A percentile compares a stretch with the other conserved stretches of the same genome.
phyloP scores from a whole-genome alignment of 1,140 invertebrate genomes.

The Octopus sinensis region DNA sequence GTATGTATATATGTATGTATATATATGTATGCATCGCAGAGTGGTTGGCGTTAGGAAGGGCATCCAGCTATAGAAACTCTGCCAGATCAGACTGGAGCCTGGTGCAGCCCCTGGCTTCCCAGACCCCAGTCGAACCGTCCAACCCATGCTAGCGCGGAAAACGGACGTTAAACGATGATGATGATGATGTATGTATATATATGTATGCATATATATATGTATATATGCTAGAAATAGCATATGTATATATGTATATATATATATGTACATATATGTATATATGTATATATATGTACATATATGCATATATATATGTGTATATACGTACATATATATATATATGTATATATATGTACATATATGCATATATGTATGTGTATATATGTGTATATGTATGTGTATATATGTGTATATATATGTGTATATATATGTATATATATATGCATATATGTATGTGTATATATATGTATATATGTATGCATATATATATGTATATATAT shows the following conservation, averaged over 20 bases:
- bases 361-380: not conserved
- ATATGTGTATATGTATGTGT: not conserved
- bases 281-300: not conserved
- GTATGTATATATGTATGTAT: no score
- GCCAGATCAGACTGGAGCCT: no score
- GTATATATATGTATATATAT: not conserved
- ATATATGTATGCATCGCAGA: no score
- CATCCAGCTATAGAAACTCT: no score
- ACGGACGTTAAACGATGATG: no score
- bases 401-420: not conserved
- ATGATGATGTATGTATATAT: no score
- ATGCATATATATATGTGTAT: not conserved
- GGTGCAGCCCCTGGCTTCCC: no score
- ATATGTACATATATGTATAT: not conserved
- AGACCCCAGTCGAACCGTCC: no score
- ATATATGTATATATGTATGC: not conserved
- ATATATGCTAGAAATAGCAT: no score
- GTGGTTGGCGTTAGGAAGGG: no score
- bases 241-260: not conserved
- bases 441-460: not conserved
- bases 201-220: no score
- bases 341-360: not conserved
- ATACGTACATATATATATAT: not conserved
- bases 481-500: not conserved
- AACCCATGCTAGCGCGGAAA: no score